Evolutionary conservation across 1,140 invertebrate genomes (phyloP).

Genomic region (Drosophila sp.): DNA sequence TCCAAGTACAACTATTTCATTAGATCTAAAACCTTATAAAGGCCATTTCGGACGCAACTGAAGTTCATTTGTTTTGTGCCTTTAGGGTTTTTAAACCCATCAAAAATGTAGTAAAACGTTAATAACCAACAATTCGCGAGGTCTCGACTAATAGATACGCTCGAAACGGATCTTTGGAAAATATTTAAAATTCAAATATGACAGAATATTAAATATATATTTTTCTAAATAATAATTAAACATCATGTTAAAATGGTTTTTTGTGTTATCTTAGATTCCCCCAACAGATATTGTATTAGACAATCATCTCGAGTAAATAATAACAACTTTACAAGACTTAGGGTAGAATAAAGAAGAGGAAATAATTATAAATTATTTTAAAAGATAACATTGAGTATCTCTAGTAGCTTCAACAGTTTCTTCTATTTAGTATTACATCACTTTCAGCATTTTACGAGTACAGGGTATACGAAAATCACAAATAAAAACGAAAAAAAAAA

Average conservation of each 20-base stretch:
- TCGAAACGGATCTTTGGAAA: no score
- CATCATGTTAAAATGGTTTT: no score
- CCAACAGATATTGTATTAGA: no score
- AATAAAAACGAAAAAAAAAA: not conserved
- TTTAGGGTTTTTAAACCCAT: constrained; percentile 16
- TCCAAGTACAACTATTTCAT: constrained; percentile 13
- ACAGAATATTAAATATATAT: no score
- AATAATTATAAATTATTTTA: no score
- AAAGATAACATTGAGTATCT: no score
- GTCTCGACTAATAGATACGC: constrained; percentile 8
- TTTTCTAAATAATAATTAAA: no score
- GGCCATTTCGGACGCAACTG: constrained; percentile 10
- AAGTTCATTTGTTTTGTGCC: constrained; percentile 13
- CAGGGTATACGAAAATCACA: constrained; percentile 39
- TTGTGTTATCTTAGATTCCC: no score
- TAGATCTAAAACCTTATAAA: constrained; percentile 6
- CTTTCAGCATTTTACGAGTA: constrained; percentile 9
- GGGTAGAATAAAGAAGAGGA: no score
- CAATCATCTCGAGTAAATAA: no score
- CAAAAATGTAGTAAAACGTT: constrained; percentile 18
- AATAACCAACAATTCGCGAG: not conserved
- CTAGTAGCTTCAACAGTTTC: not conserved
- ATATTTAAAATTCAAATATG: no score
- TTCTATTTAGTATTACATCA: not conserved
- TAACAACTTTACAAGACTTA: no score